Percentiles rank a stretch among this genome's conserved stretches.
Conservation (phyloP, 2,113 vertebrate genomes). For the Neotragus moschatus region DNA sequence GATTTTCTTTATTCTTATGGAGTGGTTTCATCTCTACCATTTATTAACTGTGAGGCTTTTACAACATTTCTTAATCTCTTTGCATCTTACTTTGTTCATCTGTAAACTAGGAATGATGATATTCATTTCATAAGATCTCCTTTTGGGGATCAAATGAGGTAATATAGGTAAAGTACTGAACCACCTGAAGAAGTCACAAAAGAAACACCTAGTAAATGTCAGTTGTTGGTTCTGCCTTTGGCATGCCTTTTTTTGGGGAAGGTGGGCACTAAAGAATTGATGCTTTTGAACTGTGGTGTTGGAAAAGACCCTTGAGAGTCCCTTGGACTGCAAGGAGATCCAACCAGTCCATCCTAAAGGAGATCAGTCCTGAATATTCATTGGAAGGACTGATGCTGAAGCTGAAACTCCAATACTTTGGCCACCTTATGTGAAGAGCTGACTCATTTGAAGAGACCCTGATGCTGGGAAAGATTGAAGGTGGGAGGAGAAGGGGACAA, state of each 20-base stretch:
- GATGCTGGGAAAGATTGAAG: background rate
- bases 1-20: background rate
- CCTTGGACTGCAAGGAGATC: background rate
- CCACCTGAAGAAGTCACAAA: background rate
- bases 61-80: background rate
- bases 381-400: background rate
- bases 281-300: background rate
- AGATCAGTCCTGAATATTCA: background rate
- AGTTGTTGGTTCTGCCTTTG: background rate
- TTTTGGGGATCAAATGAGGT: background rate
- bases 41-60: background rate
- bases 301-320: background rate
- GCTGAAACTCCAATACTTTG: background rate
- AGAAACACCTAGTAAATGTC: background rate
- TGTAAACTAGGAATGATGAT: background rate
- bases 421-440: background rate
- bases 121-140: background rate
- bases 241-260: background rate
- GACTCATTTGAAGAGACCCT: background rate
- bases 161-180: background rate
- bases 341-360: background rate
- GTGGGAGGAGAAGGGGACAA: background rate
- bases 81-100: constrained; percentile 17
- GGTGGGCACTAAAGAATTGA: background rate
- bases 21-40: background rate